phyloP scores from a whole-genome alignment of 2,888 invertebrate genomes.

The Cotesia congregata region DNA sequence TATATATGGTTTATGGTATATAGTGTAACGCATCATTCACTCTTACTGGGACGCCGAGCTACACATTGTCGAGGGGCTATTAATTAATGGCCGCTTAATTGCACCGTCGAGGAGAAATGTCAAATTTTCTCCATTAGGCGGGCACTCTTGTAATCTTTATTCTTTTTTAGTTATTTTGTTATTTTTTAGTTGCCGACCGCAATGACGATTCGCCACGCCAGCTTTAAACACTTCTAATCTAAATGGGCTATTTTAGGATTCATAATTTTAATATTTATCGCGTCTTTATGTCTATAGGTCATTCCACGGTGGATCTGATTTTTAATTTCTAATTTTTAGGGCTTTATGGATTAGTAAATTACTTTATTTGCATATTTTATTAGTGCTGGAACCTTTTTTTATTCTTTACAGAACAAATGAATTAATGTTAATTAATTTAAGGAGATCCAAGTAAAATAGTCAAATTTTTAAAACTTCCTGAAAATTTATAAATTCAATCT shows the following conservation, averaged over 20 bases:
- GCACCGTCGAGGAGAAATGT: constrained; percentile 22
- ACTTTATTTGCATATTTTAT: too few relatives aligned
- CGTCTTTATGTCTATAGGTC: neutral
- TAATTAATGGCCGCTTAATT: constrained; percentile 64
- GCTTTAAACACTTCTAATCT: neutral
- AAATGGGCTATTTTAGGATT: neutral
- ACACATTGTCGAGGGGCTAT: constrained; percentile 41
- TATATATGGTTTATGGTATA: too few relatives aligned
- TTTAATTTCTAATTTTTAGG: too few relatives aligned
- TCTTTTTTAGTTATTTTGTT: neutral
- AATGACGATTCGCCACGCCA: neutral
- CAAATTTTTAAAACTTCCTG: too few relatives aligned
- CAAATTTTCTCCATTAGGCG: neutral
- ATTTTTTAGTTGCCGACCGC: neutral
- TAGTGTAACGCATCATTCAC: constrained; percentile 12
- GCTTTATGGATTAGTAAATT: too few relatives aligned
- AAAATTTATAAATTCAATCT: too few relatives aligned
- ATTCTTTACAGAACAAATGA: too few relatives aligned
- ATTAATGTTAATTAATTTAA: too few relatives aligned
- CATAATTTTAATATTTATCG: neutral
- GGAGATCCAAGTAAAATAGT: too few relatives aligned
- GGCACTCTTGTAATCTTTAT: neutral
- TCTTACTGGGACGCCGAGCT: neutral
- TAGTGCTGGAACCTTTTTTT: too few relatives aligned
- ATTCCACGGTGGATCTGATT: too few relatives aligned